These are phyloP conservation scores for Eurypyga helias DNA, from an alignment of 2,113 vertebrate species.

Conservation along the genomic window DNA sequence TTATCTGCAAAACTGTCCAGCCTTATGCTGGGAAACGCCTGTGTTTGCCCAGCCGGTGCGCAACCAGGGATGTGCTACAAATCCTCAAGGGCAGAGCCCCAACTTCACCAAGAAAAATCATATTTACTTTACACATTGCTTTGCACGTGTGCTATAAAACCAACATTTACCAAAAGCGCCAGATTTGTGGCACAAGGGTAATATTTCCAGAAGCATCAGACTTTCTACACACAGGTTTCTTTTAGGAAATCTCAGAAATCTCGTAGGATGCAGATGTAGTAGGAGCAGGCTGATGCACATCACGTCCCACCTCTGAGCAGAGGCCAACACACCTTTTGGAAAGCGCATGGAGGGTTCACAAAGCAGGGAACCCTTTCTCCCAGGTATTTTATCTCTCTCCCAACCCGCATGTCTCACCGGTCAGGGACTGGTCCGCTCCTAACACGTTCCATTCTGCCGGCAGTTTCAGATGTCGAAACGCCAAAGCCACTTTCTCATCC, in stretches of 20 bases:
- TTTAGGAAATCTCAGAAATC: neutral
- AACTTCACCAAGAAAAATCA: neutral
- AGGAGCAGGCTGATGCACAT: neutral
- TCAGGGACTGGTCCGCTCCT: slow-evolving; percentile 75
- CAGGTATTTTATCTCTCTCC: neutral
- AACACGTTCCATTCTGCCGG: slow-evolving; percentile 90
- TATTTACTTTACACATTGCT: neutral
- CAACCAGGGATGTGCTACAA: neutral
- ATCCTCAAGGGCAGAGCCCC: neutral
- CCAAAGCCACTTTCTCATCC: slow-evolving; percentile 89
- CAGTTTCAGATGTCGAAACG: slow-evolving; percentile 87
- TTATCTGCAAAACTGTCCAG: neutral
- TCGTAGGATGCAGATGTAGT: rapidly evolving
- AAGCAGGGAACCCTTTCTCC: neutral
- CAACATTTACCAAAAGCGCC: rapidly evolving
- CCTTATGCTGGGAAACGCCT: neutral
- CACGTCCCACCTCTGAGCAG: rapidly evolving
- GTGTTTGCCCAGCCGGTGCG: rapidly evolving
- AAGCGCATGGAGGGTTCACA: rapidly evolving
- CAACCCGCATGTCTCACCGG: slow-evolving; percentile 54
- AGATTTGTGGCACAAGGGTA: neutral
- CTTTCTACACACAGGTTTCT: neutral
- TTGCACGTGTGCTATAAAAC: neutral
- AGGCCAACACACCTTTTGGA: neutral
- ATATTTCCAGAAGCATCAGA: neutral